phyloP scores from a whole-genome alignment of 2,888 invertebrate genomes.

The Phengaris alcon region DNA sequence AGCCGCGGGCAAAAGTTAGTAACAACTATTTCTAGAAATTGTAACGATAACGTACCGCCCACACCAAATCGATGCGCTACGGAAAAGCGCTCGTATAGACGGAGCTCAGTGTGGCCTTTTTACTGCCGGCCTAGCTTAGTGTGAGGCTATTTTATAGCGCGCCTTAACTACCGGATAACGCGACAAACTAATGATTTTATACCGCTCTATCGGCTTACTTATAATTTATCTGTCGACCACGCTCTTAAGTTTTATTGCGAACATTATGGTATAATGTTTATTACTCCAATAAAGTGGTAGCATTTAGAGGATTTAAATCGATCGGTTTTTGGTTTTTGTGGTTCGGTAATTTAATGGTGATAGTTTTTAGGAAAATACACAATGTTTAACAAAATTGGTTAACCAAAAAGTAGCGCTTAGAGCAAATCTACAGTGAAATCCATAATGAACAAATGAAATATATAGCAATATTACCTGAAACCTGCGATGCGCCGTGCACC shows the following conservation, averaged over 20 bases:
- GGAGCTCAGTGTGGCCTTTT: not conserved
- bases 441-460: too few species aligned
- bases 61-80: not conserved
- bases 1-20: too few species aligned
- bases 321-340: not conserved
- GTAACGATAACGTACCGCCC: not conserved
- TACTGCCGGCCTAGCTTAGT: not conserved
- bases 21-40: too few species aligned
- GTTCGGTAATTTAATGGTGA: not conserved
- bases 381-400: too few species aligned
- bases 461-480: too few species aligned
- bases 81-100: not conserved
- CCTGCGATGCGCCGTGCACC: too few species aligned
- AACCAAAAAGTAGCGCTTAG: too few species aligned
- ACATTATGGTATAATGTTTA: constrained; percentile 40
- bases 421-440: too few species aligned
- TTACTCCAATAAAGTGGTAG: constrained; percentile 38
- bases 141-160: constrained; percentile 17
- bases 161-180: constrained; percentile 67
- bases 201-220: constrained; percentile 64
- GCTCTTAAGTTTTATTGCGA: constrained; percentile 41
- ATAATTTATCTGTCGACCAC: constrained; percentile 63
- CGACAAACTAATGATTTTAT: constrained; percentile 66
- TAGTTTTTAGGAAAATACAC: too few species aligned
- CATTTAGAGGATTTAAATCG: constrained; percentile 24